Evolutionary conservation across 2,113 vertebrate species (phyloP).

Genomic region (Micromys minutus): DNA sequence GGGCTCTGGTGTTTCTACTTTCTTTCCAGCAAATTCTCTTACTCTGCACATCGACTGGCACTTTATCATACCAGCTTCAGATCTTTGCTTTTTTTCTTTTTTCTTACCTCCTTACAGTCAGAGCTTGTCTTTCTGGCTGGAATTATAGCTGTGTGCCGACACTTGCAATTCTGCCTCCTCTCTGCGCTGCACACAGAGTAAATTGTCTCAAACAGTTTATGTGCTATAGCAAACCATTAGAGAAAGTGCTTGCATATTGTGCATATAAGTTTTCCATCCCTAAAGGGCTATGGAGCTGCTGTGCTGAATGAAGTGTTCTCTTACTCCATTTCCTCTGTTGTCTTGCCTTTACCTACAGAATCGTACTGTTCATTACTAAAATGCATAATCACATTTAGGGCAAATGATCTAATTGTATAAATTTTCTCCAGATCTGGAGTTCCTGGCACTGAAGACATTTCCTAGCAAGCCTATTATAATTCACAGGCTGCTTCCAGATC

Average conservation of each 20-base stretch:
- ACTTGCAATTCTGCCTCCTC: background rate
- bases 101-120: background rate
- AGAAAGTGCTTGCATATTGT: conserved; percentile 25
- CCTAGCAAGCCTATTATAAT: conserved; percentile 69
- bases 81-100: background rate
- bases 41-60: background rate
- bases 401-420: conserved; percentile 72
- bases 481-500: conserved; percentile 51
- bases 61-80: background rate
- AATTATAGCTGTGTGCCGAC: background rate
- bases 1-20: background rate
- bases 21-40: background rate
- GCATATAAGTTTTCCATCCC: background rate
- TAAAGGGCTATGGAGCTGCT: conserved; percentile 2
- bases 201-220: conserved; percentile 5
- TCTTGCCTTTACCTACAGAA: conserved; percentile 47
- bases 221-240: conserved; percentile 2
- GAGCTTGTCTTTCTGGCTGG: background rate
- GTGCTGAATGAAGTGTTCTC: background rate
- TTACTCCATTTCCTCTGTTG: background rate
- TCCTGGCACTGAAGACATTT: conserved; percentile 69
- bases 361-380: conserved; percentile 45
- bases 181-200: background rate
- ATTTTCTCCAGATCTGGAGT: conserved; percentile 66
- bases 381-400: conserved; percentile 62